Base-by-base conservation (phyloP, 2,113 vertebrate species). In the Arenaria interpres region DNA sequence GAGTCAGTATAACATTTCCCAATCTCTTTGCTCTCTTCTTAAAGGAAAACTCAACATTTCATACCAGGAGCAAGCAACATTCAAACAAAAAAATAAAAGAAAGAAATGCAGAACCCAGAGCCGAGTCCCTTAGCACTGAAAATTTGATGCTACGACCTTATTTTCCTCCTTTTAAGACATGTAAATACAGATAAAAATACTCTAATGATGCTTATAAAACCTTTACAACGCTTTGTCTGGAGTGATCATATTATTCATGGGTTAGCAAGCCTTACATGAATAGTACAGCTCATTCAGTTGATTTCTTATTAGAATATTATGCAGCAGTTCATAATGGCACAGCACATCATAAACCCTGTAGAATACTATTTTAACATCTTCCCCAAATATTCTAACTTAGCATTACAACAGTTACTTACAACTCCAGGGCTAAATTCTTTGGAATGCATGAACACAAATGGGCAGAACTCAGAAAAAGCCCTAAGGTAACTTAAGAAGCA, bases 291-390 rank as follows among this genome's bases (percentile, higher is more conserved):
- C 84, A 90, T 92, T 91, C 90, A 68, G 43, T 35, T 97, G 94
- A 96, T 96, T 95, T 91, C 80, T 92, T 92, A 89, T 95, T 96
- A 94, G 95, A 22, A 80, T 87, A 92, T 87, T 37, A 75, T 64
- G 72, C 35, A 82, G 66, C 1, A 15, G 69, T 41, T 72, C 69
- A 75, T 87, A 95, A 96, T 48, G 39, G 69, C 89, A 94, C 77
- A 95, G 91, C 32, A 0, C 86, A 62, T 57, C 87, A 68, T 72
- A 91, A 94, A 56, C 35, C 56, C 33, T 79, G 60, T 45, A 94
- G 30, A 94, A 96, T 72, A 68, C 56, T 91, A 78, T 82, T 96
- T 89, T 93, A 87, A 91, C 51, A 33, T 72, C 72, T 95, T 92
- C 43, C 24, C 33, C 53, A 96, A 96, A 94, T 92, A 94, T 94